A percentile compares a stretch with the other conserved stretches of the same genome.
Evolutionary conservation across 2,797 vertebrate genomes (phyloP).

Genomic region (Triplophysa yarkandensis): DNA sequence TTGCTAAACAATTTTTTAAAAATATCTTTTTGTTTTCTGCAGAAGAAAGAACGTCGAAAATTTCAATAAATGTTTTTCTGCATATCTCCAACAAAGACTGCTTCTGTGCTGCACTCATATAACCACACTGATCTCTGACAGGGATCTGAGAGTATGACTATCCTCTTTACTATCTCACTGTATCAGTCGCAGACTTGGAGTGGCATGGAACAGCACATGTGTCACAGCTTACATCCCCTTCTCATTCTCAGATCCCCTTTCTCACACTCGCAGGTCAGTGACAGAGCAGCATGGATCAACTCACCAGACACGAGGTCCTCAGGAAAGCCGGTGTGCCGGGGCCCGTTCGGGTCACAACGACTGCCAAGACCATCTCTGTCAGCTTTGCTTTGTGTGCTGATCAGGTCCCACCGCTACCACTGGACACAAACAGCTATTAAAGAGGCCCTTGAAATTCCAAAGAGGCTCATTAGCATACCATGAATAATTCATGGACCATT

Average conservation of each 20-base stretch:
- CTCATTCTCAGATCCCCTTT: slow-evolving; percentile 76
- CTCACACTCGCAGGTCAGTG: slow-evolving; percentile 40
- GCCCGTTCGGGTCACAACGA: slow-evolving; percentile 56
- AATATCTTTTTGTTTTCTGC: too few relatives aligned
- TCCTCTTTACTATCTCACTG: slow-evolving; percentile 49
- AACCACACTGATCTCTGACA: slow-evolving; percentile 18
- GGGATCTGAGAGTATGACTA: slow-evolving; percentile 48
- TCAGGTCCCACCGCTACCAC: slow-evolving; percentile 31
- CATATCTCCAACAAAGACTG: too few relatives aligned
- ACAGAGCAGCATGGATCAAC: slow-evolving; percentile 20
- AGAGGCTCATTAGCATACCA: slow-evolving; percentile 59
- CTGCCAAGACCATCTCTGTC: slow-evolving; percentile 60
- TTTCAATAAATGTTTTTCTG: too few relatives aligned
- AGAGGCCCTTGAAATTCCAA: slow-evolving; percentile 60
- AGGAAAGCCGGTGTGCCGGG: slow-evolving; percentile 53
- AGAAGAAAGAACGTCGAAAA: too few relatives aligned
- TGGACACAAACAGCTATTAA: slow-evolving; percentile 56
- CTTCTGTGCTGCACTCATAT: too few relatives aligned
- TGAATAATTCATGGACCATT: slow-evolving; percentile 60
- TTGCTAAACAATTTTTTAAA: too few relatives aligned
- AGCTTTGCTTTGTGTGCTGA: slow-evolving; percentile 49
- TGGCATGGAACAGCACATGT: slow-evolving; percentile 49
- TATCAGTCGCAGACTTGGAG: slow-evolving; percentile 55
- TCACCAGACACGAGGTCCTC: slow-evolving; percentile 46
- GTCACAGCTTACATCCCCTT: slow-evolving; percentile 70